These are phyloP conservation scores for Odontothrips loti DNA, from an alignment of 2,888 invertebrate species.

Conservation along the genomic window DNA sequence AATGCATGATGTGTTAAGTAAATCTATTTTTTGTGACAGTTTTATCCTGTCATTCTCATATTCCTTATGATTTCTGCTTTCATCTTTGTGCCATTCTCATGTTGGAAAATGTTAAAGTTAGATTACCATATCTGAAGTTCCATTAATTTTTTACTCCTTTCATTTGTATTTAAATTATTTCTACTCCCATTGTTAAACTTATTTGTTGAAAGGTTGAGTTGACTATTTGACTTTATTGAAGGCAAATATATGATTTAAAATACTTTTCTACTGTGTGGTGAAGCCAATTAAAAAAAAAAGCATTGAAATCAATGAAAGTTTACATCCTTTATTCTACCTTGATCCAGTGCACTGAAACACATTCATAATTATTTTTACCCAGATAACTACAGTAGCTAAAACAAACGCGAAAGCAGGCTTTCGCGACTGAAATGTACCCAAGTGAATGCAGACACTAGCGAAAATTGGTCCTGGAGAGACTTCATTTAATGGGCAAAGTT, in stretches of 20 bases:
- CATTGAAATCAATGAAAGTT: neutral
- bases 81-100: neutral
- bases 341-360: neutral
- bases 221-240: neutral
- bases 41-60: neutral
- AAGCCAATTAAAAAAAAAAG: neutral
- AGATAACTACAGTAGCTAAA: no score
- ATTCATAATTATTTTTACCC: no score
- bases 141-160: neutral
- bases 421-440: no score
- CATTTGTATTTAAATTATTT: neutral
- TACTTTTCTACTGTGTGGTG: conserved; percentile 12
- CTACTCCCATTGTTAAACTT: neutral
- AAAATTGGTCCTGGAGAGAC: no score
- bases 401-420: no score
- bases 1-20: neutral
- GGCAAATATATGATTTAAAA: neutral
- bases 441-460: no score
- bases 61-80: neutral
- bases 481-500: no score
- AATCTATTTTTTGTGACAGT: conserved; percentile 8
- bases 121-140: neutral
- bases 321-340: neutral
- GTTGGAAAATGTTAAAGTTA: neutral
- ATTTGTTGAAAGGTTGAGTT: neutral